Base-by-base conservation (phyloP, 1,140 invertebrate genomes). In the Tetranychus urticae region DNA sequence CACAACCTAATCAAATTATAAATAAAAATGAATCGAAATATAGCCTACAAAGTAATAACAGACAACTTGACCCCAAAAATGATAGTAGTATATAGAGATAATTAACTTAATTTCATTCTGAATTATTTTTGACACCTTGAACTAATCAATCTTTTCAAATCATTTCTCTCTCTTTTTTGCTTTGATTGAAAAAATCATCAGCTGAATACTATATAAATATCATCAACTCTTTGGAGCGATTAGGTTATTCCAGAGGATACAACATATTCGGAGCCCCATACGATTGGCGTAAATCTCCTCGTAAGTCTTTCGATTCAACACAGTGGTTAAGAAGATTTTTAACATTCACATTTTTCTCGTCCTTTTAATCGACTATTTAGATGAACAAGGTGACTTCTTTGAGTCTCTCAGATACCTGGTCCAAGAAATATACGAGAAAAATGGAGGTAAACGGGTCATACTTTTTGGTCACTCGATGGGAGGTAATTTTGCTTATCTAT, bases 391-490 rank as follows among this genome's bases (percentile, higher is more conserved):
- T 5, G 50, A 45, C 33, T 58, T 61, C 35, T 56, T 61, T 34
- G 33, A 34, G 31, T 13, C 85, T 67, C 71, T 97, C 45, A 88
- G 85, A 70, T 66, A 71, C 0, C 72, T 97, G 10, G 78, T 94
- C 13, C 89, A 97, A 75, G 80, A 86, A 65, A 86, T 87, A 0
- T 94, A 89, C 68, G 69, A 69, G 8, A 66, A 76, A 56, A 96
- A 94, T 74, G 81, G 82, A 58, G 81, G 86, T 64, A 73, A 77
- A 12, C 77, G 80, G 31, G 82, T 94, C 0, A 83, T 92, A 0
- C 68, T 97, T 1, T 67, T 97, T 37, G 82, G 82, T 1, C 93
- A 97, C 73, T 94, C 89, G 67, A 96, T 97, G 91, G 93, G 93
- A 8, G 84, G 84, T 42, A 83, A 86, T 0, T 84, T 90, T 80